A percentile compares a stretch with the other conserved stretches of the same genome.
Evolutionary conservation across 2,113 vertebrate genomes (phyloP).

Genomic region (Shinisaurus crocodilurus): DNA sequence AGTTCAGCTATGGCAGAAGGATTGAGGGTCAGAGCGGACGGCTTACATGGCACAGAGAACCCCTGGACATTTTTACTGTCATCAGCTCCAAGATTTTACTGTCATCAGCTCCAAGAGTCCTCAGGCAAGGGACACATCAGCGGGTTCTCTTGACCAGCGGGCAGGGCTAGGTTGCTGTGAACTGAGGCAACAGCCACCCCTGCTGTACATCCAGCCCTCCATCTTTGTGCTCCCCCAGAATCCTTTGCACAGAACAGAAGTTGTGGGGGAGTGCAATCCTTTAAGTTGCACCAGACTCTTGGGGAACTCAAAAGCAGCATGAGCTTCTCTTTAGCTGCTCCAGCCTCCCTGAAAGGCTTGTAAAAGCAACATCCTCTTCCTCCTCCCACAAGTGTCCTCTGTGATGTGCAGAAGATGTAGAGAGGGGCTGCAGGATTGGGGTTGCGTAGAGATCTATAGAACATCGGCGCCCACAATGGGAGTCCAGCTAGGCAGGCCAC

Average conservation of each 20-base stretch:
- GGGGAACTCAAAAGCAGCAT: neutral
- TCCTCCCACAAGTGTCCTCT: neutral
- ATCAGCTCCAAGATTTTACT: neutral
- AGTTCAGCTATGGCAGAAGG: neutral
- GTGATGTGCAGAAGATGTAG: neutral
- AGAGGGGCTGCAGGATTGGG: neutral
- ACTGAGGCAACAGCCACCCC: neutral
- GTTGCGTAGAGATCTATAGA: neutral
- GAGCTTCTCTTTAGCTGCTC: neutral
- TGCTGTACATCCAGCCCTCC: neutral
- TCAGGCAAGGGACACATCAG: neutral
- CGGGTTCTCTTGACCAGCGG: neutral
- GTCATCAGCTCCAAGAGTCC: neutral
- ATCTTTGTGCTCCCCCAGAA: neutral
- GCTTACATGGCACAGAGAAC: neutral
- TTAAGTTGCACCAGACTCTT: neutral
- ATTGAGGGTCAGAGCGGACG: neutral
- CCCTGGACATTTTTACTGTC: neutral
- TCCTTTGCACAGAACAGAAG: neutral
- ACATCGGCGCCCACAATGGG: neutral
- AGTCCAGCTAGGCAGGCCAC: neutral
- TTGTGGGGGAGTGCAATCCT: neutral
- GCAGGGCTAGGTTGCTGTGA: no score
- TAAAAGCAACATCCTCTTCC: neutral
- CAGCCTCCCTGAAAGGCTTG: no score